A percentile compares a stretch with the other conserved stretches of the same genome.
phyloP scores from a whole-genome alignment of 53 echinoderm and acorn worm species.

The Holothuria scabra region DNA sequence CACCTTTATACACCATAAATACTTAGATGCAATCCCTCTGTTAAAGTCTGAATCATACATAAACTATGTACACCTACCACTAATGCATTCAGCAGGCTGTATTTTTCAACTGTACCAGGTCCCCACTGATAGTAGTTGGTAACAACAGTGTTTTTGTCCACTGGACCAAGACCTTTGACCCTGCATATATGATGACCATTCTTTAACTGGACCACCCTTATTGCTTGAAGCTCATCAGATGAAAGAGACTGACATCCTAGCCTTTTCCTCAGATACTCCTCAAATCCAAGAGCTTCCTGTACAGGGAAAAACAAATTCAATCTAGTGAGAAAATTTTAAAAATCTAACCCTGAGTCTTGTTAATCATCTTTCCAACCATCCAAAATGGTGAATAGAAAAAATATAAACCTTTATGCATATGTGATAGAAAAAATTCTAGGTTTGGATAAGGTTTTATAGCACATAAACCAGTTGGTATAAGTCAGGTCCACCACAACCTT shows the following conservation, averaged over 20 bases:
- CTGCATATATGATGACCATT: constrained; percentile 77
- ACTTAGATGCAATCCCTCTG: no score
- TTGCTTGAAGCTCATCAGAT: constrained; percentile 61
- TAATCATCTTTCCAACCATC: no score
- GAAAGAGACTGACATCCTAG: constrained; percentile 69
- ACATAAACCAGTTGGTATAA: no score
- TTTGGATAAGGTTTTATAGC: no score
- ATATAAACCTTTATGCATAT: no score
- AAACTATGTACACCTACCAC: constrained; percentile 64
- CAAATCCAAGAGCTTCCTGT: constrained; percentile 81
- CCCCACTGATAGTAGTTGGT: constrained; percentile 97
- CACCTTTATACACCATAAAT: no score
- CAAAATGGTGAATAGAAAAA: no score
- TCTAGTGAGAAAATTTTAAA: no score
- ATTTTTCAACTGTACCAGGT: constrained; percentile 70
- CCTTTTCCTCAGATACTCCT: constrained; percentile 67
- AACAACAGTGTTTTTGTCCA: constrained; percentile 85
- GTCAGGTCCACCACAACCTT: no score
- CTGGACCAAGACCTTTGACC: constrained; percentile 66
- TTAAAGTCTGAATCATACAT: no score
- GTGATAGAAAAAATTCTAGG: no score
- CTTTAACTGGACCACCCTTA: constrained; percentile 70
- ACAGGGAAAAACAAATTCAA: background rate
- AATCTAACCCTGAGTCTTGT: no score
- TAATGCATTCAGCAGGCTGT: constrained; percentile 71